These are phyloP conservation scores for Perca schrenkii DNA, from an alignment of 2,113 vertebrate species.

Conservation along the genomic window DNA sequence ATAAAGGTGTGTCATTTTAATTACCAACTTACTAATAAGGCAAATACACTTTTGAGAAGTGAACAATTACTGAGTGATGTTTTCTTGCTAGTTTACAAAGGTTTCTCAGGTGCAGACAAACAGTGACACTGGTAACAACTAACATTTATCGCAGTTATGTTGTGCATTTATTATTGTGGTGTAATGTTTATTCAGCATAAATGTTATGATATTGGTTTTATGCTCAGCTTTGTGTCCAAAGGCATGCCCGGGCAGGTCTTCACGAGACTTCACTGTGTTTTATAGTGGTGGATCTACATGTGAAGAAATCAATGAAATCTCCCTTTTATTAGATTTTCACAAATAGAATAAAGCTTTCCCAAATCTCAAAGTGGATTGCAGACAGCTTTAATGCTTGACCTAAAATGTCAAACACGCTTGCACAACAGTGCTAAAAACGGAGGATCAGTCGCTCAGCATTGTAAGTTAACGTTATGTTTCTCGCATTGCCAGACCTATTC, in stretches of 20 bases:
- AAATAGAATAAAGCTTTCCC: too few relatives aligned
- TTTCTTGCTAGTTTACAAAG: slow-evolving; percentile 7
- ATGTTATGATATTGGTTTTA: background rate
- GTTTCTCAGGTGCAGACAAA: background rate
- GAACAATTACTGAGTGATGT: background rate
- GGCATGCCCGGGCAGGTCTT: slow-evolving; percentile 8
- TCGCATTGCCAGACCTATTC: too few relatives aligned
- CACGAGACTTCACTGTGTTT: too few relatives aligned
- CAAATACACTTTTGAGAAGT: background rate
- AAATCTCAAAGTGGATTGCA: too few relatives aligned
- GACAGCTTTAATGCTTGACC: too few relatives aligned
- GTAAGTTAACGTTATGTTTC: too few relatives aligned
- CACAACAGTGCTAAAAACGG: too few relatives aligned
- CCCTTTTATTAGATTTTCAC: too few relatives aligned
- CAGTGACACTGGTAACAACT: background rate
- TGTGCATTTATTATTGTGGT: background rate
- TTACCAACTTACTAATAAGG: background rate
- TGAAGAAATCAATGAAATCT: too few relatives aligned
- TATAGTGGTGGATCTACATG: too few relatives aligned
- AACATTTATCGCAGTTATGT: background rate
- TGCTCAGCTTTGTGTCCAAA: slow-evolving; percentile 2
- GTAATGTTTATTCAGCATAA: background rate
- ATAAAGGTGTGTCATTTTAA: background rate
- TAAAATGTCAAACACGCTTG: too few relatives aligned
- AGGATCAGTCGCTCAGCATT: too few relatives aligned